Evolutionary conservation across 2,797 vertebrate species (phyloP).

Genomic region (Halcyon smyrnensis): DNA sequence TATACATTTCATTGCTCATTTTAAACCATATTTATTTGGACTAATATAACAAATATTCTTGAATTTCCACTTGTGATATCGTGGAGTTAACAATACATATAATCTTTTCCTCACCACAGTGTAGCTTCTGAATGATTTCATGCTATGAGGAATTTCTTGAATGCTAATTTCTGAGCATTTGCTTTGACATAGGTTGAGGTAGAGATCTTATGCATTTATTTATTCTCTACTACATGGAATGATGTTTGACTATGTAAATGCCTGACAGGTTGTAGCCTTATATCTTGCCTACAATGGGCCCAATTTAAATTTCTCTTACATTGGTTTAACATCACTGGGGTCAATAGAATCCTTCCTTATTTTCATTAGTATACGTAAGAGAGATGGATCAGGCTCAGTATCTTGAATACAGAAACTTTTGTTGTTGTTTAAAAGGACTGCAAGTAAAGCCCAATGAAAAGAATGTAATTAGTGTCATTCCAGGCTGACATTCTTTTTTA

Average conservation of each 20-base stretch:
- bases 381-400: neutral
- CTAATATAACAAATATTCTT: neutral
- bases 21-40: neutral
- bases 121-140: neutral
- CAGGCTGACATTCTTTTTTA: constrained; percentile 11
- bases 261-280: neutral
- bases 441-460: constrained; percentile 25
- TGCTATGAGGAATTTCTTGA: neutral
- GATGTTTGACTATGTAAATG: neutral
- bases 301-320: constrained; percentile 43
- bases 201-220: neutral
- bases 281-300: neutral
- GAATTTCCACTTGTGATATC: neutral
- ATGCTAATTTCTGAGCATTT: neutral
- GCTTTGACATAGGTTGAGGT: neutral
- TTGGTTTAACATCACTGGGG: neutral
- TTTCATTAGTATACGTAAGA: constrained; percentile 6
- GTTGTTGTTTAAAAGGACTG: neutral
- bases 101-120: neutral
- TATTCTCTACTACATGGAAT: neutral
- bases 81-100: neutral
- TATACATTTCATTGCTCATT: neutral
- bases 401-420: constrained; percentile 4
- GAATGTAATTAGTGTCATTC: constrained; percentile 42
- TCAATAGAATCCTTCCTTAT: constrained; percentile 32